Percentiles rank a stretch among this genome's conserved stretches.
phyloP scores from a whole-genome alignment of 2,113 vertebrate genomes.

The Cercocebus atys region DNA sequence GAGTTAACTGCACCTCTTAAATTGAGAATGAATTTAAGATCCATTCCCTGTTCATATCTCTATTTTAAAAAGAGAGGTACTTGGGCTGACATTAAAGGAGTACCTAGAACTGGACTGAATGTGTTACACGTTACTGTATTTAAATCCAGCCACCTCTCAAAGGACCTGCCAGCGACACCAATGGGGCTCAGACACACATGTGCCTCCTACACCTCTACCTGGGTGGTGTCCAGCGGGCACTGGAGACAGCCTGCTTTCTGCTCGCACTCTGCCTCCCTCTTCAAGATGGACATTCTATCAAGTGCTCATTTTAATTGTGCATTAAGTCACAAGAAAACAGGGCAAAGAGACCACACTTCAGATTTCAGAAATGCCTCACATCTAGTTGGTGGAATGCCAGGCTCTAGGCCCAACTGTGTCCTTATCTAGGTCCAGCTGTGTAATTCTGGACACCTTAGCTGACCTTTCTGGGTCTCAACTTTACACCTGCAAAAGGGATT shows the following conservation, averaged over 20 bases:
- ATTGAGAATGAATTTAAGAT: not conserved
- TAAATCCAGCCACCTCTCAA: not conserved
- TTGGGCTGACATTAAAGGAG: not conserved
- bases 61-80: not conserved
- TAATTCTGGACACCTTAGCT: not conserved
- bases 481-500: not conserved
- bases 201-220: not conserved
- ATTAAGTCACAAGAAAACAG: not conserved
- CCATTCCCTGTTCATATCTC: not conserved
- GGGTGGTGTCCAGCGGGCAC: not conserved
- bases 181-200: not conserved
- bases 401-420: not conserved
- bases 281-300: not conserved
- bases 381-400: not conserved
- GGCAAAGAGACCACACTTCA: not conserved
- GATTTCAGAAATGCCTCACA: not conserved
- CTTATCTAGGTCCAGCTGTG: not conserved
- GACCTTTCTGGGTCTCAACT: not conserved
- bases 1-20: not conserved
- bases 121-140: not conserved
- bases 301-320: not conserved
- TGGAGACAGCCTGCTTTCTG: not conserved
- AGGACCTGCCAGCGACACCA: not conserved
- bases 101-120: not conserved
- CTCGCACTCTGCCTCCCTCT: not conserved